A percentile compares a stretch with the other conserved stretches of the same genome.
Evolutionary conservation across 2,113 vertebrate genomes (phyloP).

Genomic region (Muntiacus reevesi): DNA sequence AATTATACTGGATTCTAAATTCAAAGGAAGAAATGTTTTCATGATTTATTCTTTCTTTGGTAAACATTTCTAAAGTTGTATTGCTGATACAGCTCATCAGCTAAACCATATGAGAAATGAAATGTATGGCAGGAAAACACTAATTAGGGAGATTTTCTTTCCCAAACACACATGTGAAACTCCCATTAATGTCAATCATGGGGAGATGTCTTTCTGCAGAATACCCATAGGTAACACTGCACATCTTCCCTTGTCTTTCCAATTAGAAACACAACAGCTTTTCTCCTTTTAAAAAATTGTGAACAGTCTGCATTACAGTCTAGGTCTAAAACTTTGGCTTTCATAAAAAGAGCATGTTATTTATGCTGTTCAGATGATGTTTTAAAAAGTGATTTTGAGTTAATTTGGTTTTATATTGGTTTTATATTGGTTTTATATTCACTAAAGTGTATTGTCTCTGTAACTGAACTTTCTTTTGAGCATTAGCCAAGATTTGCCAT

Average conservation of each 20-base stretch:
- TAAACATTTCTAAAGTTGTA: slow-evolving; percentile 65
- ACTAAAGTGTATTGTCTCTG: not conserved
- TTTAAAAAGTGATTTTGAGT: not conserved
- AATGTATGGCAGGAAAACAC: slow-evolving; percentile 51
- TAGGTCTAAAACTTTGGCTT: not conserved
- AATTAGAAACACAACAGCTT: not conserved
- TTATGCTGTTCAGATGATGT: not conserved
- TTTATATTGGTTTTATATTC: not conserved
- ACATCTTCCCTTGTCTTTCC: not conserved
- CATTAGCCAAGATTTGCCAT: not conserved
- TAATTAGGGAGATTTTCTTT: slow-evolving; percentile 55
- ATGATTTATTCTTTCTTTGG: slow-evolving; percentile 56
- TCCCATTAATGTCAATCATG: slow-evolving; percentile 59
- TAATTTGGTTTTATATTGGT: too few species aligned
- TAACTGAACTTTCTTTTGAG: not conserved
- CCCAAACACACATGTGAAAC: slow-evolving; percentile 39
- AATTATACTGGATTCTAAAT: slow-evolving; percentile 61
- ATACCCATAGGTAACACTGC: not conserved
- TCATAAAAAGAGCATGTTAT: not conserved
- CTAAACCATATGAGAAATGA: slow-evolving; percentile 52
- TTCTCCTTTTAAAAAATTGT: not conserved
- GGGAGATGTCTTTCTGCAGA: not conserved
- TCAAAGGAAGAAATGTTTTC: slow-evolving; percentile 53
- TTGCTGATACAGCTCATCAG: slow-evolving; percentile 67
- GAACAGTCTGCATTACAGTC: not conserved